phyloP scores from a whole-genome alignment of 2,797 vertebrate species.

The Myotis myotis region DNA sequence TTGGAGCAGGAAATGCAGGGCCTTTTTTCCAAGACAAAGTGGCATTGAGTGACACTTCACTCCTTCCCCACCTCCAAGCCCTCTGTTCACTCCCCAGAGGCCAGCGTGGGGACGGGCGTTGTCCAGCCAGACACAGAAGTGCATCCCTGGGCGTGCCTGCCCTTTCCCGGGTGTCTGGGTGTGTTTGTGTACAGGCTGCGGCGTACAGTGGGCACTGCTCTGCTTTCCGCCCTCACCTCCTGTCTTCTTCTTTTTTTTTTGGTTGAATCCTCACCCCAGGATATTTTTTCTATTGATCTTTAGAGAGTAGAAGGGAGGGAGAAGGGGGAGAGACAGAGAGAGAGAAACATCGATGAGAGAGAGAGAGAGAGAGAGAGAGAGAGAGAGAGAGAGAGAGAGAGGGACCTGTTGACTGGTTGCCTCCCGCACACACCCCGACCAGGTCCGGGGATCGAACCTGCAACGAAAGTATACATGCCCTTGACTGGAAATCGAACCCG shows the following conservation, averaged over 20 bases:
- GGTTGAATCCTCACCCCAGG: too few relatives aligned
- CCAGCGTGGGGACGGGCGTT: rapidly evolving
- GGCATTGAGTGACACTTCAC: not conserved
- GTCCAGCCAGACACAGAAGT: not conserved
- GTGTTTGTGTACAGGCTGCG: not conserved
- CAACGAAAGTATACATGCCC: too few relatives aligned
- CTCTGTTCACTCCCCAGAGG: not conserved
- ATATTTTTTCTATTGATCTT: too few relatives aligned
- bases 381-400: too few relatives aligned
- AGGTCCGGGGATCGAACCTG: too few relatives aligned
- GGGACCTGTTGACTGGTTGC: too few relatives aligned
- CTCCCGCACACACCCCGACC: too few relatives aligned
- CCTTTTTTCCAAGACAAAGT: not conserved
- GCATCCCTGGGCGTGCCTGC: rapidly evolving
- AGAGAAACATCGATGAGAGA: too few relatives aligned
- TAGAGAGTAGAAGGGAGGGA: too few relatives aligned
- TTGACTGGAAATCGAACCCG: too few relatives aligned
- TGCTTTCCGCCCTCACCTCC: not conserved
- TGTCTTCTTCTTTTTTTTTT: not conserved
- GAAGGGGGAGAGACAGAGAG: too few relatives aligned
- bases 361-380: too few relatives aligned
- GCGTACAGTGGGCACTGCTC: rapidly evolving
- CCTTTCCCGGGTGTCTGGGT: not conserved
- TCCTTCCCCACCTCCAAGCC: not conserved
- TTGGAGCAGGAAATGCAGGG: not conserved